Conservation (phyloP, 2,797 vertebrate genomes). For the Crocodylus rhombifer region DNA sequence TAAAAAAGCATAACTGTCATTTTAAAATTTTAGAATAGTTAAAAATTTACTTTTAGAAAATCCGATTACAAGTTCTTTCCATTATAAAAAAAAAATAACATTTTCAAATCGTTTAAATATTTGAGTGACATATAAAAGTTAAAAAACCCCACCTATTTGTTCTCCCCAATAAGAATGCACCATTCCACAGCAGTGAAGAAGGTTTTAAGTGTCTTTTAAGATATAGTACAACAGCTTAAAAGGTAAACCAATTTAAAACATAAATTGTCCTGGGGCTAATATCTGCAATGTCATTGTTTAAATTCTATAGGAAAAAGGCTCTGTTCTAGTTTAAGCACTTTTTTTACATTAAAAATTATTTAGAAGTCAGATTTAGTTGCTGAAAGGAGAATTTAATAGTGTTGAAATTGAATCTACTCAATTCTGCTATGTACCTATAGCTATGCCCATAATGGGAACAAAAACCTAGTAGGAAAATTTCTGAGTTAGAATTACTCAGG, state of each 20-base stretch:
- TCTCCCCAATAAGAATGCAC: neutral
- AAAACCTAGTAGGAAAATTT: conserved; percentile 34
- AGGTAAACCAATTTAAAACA: neutral
- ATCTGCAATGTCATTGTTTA: too few relatives aligned
- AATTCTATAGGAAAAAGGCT: too few relatives aligned
- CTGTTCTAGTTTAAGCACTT: neutral
- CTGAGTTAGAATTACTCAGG: neutral
- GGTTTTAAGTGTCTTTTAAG: too few relatives aligned
- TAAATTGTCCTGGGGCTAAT: neutral
- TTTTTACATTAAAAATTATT: neutral
- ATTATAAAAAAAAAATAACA: neutral
- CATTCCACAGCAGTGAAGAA: too few relatives aligned
- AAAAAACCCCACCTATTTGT: neutral
- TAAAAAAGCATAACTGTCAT: neutral
- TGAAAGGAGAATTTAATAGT: conserved; percentile 12
- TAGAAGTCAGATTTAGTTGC: conserved; percentile 9
- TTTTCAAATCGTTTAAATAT: neutral
- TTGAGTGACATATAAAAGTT: neutral
- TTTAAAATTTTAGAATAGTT: neutral
- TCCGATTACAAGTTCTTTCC: neutral
- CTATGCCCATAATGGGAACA: conserved; percentile 2
- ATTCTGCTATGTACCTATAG: conserved; percentile 32
- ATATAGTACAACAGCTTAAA: too few relatives aligned
- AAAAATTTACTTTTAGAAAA: neutral
- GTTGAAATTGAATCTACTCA: conserved; percentile 20